Evolutionary conservation across 2,113 vertebrate species (phyloP).

Genomic region (Todiramphus chloris): DNA sequence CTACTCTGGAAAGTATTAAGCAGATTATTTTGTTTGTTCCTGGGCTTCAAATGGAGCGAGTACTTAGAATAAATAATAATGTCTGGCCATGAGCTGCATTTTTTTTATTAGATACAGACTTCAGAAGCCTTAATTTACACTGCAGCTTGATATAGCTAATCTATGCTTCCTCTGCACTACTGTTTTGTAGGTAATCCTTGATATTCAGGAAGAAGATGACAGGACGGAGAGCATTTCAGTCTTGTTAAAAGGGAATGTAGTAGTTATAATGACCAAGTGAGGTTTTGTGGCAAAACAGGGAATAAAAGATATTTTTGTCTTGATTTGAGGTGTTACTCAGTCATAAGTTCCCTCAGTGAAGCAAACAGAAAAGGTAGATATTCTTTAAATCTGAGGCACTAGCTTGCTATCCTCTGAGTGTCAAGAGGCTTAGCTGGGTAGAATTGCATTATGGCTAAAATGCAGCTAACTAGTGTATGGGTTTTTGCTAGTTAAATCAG

Average conservation of each 20-base stretch:
- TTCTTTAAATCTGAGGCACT: not conserved
- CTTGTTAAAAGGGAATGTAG: not conserved
- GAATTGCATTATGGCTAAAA: not conserved
- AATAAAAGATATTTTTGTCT: not conserved
- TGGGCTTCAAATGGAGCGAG: not conserved
- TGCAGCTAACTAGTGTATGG: not conserved
- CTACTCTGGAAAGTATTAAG: not conserved
- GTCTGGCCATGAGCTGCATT: not conserved
- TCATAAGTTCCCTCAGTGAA: not conserved
- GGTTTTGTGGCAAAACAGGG: not conserved
- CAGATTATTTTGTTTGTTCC: not conserved
- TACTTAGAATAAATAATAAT: not conserved
- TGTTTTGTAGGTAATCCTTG: not conserved
- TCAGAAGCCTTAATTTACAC: not conserved
- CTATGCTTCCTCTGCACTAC: not conserved
- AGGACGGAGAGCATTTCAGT: not conserved
- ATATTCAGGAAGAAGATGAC: not conserved
- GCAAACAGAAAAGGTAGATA: not conserved
- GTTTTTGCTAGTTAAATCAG: not conserved
- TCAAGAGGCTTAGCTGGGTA: not conserved
- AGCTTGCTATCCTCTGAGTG: not conserved
- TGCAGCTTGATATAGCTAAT: not conserved
- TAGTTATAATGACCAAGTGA: not conserved
- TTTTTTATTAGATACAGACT: not conserved
- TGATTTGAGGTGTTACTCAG: not conserved